Evolutionary conservation across 2,888 invertebrate species (phyloP), one percentile per base, ranked within the genome.

Genomic region (Amaurobius ferox): DNA sequence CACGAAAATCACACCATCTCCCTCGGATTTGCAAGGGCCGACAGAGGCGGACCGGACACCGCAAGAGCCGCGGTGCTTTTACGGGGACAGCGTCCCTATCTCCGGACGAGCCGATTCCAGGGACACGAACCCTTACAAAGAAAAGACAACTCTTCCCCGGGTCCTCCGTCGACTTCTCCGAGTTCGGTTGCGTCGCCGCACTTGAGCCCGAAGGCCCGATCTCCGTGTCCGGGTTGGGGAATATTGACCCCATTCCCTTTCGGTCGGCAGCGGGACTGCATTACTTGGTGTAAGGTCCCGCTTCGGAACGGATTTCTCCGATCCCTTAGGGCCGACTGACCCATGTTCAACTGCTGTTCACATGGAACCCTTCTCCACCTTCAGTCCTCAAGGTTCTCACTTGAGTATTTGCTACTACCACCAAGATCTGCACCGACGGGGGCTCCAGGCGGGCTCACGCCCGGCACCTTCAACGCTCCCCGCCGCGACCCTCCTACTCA

Each of bases 281-380:
- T n/a, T n/a, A n/a, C n/a, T n/a, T n/a, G n/a, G n/a, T n/a, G n/a
- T n/a, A n/a, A n/a, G n/a, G n/a, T n/a, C n/a, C n/a, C n/a, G n/a
- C n/a, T n/a, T n/a, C n/a, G n/a, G n/a, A n/a, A n/a, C n/a, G n/a
- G n/a, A n/a, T n/a, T n/a, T n/a, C n/a, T 88, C 90, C 89, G 86
- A 89, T 90, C 83, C 79, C 90, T 91, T 90, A 91, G 91, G 90
- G 89, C 88, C 90, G 91, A 90, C 91, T 91, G 89, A 91, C 90
- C 89, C 91, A 91, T 91, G 90, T 91, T 88, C 91, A 92, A 92
- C 89, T 90, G 90, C 91, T 91, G 92, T 92, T 94, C 93, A 93
- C 93, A 93, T 93, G 93, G 92, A 94, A 93, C 92, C 91, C 91
- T 91, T 92, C 91, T 91, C 91, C 80, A 44, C 9, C 77, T 78